Percentiles rank a stretch among this genome's conserved stretches.
Conservation (phyloP, 2,888 invertebrate genomes). For the Gastrophysa polygoni region DNA sequence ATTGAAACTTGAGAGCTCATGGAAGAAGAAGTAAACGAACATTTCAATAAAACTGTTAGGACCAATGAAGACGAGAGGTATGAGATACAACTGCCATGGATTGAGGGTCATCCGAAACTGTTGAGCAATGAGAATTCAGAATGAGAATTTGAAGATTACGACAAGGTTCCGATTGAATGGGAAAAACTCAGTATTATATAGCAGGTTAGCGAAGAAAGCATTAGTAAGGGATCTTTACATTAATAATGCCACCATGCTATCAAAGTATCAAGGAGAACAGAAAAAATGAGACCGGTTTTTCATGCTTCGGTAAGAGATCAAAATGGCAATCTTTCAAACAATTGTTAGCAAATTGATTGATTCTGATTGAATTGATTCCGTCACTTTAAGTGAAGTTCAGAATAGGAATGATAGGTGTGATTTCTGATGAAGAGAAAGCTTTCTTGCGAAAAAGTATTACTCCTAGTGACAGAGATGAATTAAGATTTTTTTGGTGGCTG, state of each 20-base stretch:
- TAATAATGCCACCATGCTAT: constrained; percentile 6
- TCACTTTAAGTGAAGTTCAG: constrained; percentile 2
- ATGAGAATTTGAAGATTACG: not conserved
- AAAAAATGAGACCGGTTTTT: constrained; percentile 4
- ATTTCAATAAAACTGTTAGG: not conserved
- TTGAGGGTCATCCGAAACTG: not conserved
- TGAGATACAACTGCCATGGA: not conserved
- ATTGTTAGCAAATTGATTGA: constrained; percentile 1
- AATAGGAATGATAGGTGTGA: not conserved
- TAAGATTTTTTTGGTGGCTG: constrained; percentile 1
- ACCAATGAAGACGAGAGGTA: not conserved
- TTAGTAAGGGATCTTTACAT: not conserved
- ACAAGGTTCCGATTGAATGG: not conserved
- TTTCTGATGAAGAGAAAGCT: not conserved
- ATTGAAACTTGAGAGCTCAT: not conserved
- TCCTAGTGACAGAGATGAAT: not conserved
- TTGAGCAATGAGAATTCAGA: not conserved
- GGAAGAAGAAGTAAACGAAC: not conserved
- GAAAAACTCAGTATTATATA: not conserved
- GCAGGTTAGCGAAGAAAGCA: not conserved
- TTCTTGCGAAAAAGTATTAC: not conserved
- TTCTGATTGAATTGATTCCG: not conserved
- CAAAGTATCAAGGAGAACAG: constrained; percentile 6
- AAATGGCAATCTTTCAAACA: not conserved
- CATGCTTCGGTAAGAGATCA: not conserved